These are phyloP conservation scores for Melieria omissa DNA, from an alignment of 2,888 invertebrate genomes.

Conservation along the genomic window DNA sequence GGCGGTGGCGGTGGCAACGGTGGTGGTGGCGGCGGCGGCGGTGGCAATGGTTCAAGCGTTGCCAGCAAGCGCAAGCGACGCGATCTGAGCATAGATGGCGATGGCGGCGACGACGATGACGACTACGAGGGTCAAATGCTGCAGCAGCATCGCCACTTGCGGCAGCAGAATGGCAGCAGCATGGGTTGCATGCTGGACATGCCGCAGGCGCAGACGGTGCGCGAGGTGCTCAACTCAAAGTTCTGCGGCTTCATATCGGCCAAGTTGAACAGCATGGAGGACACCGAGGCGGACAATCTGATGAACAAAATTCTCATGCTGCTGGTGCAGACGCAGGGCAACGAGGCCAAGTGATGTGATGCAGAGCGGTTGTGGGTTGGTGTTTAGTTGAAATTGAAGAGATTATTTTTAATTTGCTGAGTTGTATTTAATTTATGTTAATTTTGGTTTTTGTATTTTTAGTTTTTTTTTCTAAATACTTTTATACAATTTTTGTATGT, in stretches of 20 bases:
- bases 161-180: slow-evolving; percentile 56
- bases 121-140: slow-evolving; percentile 62
- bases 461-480: too few species aligned
- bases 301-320: slow-evolving; percentile 63
- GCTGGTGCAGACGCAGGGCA: slow-evolving; percentile 58
- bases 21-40: slow-evolving; percentile 39
- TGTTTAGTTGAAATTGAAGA: too few species aligned
- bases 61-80: slow-evolving; percentile 25
- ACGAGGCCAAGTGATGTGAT: slow-evolving; percentile 19
- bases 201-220: slow-evolving; percentile 61
- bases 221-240: slow-evolving; percentile 63
- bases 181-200: slow-evolving; percentile 48
- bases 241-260: slow-evolving; percentile 65
- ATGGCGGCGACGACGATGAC: slow-evolving; percentile 47
- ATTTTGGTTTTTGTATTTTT: too few species aligned
- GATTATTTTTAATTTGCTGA: too few species aligned
- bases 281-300: slow-evolving; percentile 63
- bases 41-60: slow-evolving; percentile 38
- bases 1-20: slow-evolving; percentile 39
- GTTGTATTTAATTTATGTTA: too few species aligned
- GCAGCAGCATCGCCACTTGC: slow-evolving; percentile 61
- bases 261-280: slow-evolving; percentile 64
- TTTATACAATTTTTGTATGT: too few species aligned
- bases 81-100: slow-evolving; percentile 40
- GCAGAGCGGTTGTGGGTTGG: neutral